A percentile compares a stretch with the other conserved stretches of the same genome.
Evolutionary conservation across 2,113 vertebrate genomes (phyloP).

Genomic region (Sylvilagus bachmani): DNA sequence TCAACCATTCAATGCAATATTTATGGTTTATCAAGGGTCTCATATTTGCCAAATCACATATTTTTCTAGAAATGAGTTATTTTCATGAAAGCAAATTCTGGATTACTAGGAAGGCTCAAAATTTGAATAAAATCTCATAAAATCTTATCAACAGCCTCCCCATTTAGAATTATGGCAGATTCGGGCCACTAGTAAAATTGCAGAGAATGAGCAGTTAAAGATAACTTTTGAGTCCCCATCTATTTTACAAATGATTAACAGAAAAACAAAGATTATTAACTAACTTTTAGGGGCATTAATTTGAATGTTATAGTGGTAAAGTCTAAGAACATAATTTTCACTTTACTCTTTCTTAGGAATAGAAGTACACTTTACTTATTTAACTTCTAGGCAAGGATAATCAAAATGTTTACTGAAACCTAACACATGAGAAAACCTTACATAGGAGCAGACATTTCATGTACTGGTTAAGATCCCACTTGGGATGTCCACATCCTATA

Average conservation of each 20-base stretch:
- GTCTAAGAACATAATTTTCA: slow-evolving; percentile 14
- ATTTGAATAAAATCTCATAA: slow-evolving; percentile 40
- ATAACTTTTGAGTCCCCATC: background rate
- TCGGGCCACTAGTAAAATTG: slow-evolving; percentile 40
- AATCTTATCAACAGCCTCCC: background rate
- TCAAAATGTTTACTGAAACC: background rate
- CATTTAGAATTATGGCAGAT: slow-evolving; percentile 16
- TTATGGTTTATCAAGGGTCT: slow-evolving; percentile 14
- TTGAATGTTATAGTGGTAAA: slow-evolving; percentile 21
- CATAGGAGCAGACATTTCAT: background rate
- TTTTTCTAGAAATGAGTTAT: background rate
- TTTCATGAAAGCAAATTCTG: slow-evolving; percentile 27
- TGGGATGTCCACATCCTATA: too few relatives aligned
- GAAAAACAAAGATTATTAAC: slow-evolving; percentile 43
- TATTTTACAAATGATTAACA: slow-evolving; percentile 46
- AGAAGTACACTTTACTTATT: slow-evolving; percentile 52
- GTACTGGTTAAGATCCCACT: too few relatives aligned
- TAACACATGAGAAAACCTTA: slow-evolving; percentile 13
- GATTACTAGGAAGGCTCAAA: slow-evolving; percentile 45
- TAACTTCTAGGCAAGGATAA: slow-evolving; percentile 14
- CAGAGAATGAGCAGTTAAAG: slow-evolving; percentile 23
- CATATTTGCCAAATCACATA: background rate
- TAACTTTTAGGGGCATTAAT: slow-evolving; percentile 18
- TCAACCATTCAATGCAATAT: background rate
- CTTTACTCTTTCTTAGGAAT: slow-evolving; percentile 38